These are phyloP conservation scores for Oreochromis mossambicus DNA, from an alignment of 2,797 vertebrate species.

Conservation along the genomic window DNA sequence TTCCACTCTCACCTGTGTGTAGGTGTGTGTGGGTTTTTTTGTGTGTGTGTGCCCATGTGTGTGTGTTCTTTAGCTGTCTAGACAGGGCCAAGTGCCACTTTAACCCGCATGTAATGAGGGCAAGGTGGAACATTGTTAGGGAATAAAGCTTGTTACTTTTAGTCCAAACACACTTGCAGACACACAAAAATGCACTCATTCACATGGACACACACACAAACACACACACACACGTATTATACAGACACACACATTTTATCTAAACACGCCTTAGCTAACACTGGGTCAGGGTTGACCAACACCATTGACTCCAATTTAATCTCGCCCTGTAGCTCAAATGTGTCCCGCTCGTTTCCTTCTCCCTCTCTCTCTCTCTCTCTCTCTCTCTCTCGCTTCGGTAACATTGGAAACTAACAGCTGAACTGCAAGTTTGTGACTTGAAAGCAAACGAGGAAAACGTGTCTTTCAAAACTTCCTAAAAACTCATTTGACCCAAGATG, in stretches of 20 bases:
- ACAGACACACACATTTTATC: constrained; percentile 34
- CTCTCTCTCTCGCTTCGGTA: background rate
- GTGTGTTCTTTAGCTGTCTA: constrained; percentile 52
- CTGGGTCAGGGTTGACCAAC: constrained; percentile 61
- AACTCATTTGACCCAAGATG: background rate
- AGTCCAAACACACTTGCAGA: constrained; percentile 47
- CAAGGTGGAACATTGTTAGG: constrained; percentile 69
- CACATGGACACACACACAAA: background rate
- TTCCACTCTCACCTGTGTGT: constrained; percentile 16
- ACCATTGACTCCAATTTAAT: constrained; percentile 74
- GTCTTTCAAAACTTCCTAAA: background rate
- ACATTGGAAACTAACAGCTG: constrained; percentile 28
- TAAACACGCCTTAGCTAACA: constrained; percentile 58
- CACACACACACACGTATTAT: background rate
- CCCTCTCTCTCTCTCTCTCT: background rate
- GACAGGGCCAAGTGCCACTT: constrained; percentile 66
- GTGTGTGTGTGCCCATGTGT: background rate
- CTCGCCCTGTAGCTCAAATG: constrained; percentile 46
- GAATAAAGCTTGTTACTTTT: constrained; percentile 76
- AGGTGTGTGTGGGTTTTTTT: background rate
- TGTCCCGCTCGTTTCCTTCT: constrained; percentile 18
- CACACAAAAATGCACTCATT: constrained; percentile 22
- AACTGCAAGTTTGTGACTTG: background rate
- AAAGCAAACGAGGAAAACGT: background rate
- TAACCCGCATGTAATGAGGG: constrained; percentile 78